Conservation (phyloP, 2,797 vertebrate genomes). For the Lagodon rhomboides region DNA sequence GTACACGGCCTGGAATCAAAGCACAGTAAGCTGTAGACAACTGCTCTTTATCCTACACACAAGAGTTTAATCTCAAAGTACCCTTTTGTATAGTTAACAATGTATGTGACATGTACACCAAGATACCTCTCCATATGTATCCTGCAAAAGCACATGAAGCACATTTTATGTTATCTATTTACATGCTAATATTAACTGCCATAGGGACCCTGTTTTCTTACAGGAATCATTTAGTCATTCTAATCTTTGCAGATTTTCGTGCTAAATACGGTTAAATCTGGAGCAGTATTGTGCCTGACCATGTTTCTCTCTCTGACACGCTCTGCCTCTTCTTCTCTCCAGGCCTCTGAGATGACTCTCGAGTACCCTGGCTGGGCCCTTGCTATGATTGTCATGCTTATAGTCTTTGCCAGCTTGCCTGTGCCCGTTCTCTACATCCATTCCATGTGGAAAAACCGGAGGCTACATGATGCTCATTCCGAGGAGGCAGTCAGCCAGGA, state of each 20-base stretch:
- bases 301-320: not conserved
- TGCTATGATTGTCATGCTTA: conserved; percentile 80
- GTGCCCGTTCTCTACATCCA: conserved; percentile 84
- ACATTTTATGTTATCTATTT: not conserved
- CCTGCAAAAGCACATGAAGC: not conserved
- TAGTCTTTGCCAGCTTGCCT: conserved; percentile 83
- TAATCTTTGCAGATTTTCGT: not conserved
- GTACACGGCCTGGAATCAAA: conserved; percentile 88
- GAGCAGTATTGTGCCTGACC: not conserved
- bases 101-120: not conserved
- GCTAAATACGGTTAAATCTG: not conserved
- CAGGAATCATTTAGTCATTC: not conserved
- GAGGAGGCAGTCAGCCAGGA: conserved; percentile 53
- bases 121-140: not conserved
- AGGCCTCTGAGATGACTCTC: conserved; percentile 85
- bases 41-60: not conserved
- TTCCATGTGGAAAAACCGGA: conserved; percentile 53
- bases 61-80: not conserved
- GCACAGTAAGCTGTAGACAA: conserved; percentile 75
- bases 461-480: not conserved
- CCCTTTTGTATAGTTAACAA: not conserved
- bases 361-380: conserved; percentile 87
- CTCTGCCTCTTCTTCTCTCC: conserved; percentile 20
- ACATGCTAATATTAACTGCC: not conserved
- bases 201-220: not conserved